phyloP scores from a whole-genome alignment of 2,113 vertebrate genomes.

The Pangasianodon gigas region DNA sequence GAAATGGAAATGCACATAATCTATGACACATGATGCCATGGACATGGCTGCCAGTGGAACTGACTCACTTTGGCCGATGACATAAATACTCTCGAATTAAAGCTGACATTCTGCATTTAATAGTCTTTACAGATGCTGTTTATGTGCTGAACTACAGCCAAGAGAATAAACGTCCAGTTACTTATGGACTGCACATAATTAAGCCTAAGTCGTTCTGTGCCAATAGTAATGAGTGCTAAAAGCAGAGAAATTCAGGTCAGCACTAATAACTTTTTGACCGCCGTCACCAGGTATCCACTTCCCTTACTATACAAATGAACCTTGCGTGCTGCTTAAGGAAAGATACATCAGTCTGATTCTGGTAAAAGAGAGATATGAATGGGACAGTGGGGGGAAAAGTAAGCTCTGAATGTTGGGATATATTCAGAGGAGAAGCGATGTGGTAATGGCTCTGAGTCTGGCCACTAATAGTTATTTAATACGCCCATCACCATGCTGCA shows the following conservation, averaged over 20 bases:
- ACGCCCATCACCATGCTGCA: slow-evolving; percentile 87
- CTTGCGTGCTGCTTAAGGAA: slow-evolving; percentile 77
- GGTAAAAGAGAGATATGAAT: slow-evolving; percentile 59
- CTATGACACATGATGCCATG: neutral
- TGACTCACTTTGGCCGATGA: neutral
- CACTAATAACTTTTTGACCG: neutral
- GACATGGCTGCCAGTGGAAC: neutral
- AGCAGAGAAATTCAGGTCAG: slow-evolving; percentile 14
- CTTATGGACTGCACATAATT: neutral
- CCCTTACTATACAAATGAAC: slow-evolving; percentile 55
- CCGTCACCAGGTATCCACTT: slow-evolving; percentile 20
- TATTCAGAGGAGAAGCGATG: slow-evolving; percentile 82
- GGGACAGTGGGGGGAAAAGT: slow-evolving; percentile 77
- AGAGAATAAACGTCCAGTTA: neutral
- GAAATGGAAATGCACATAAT: neutral
- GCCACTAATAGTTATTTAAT: slow-evolving; percentile 91
- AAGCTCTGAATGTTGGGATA: slow-evolving; percentile 85
- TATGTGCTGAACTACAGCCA: neutral
- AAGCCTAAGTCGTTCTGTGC: neutral
- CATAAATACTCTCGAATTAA: neutral
- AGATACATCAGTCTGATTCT: slow-evolving; percentile 40
- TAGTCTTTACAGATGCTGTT: neutral
- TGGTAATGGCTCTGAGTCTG: slow-evolving; percentile 80
- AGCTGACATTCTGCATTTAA: neutral
- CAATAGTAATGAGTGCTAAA: neutral